Evolutionary conservation across 2,113 vertebrate species (phyloP), one percentile per base, ranked within the genome.

Genomic region (Pluvialis apricaria): DNA sequence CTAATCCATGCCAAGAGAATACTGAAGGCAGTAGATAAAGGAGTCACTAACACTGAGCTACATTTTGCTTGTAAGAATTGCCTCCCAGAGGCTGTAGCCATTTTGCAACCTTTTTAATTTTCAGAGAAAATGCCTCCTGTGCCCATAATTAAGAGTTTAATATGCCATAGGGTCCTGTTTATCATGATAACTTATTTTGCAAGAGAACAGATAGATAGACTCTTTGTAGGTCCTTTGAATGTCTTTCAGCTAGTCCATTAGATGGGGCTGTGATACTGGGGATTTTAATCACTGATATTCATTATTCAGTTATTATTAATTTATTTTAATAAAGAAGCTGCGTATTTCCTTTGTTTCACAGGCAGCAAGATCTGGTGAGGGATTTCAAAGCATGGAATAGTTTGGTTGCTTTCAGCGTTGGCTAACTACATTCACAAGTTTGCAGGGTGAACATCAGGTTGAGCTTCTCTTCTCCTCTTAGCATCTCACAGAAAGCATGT

Each of bases 181-280:
- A 88, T 89, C 90, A 83, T 3, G 5, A 21, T 87, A 94, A 96
- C 21, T 19, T 82, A 66, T 87, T 91, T 91, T 94, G 52, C 70
- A 60, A 31, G 18, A 94, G 57, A 89, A 73, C 32, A 79, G 42
- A 81, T 19, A 70, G 34, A 77, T 20, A 82, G 42, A 24, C 16
- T 64, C 55, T 75, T 71, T 47, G 51, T 38, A 57, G 44, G 31
- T 87, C 57, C 51, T 93, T 68, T 49, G 55, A 83, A 78, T 90
- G 81, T 71, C 95, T 94, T 97, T 92, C 88, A 94, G 52, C 91
- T 88, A 91, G 92, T 87, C 97, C 97, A 96, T 91, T 97, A 97
- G 97, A 94, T 96, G 97, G 96, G 91, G 97, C 97, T 97, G 95
- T 95, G 91, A 97, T 92, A 93, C 96, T 89, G 86, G 65, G 73